Base-by-base conservation (phyloP, 2,888 invertebrate species). In the Emmelina monodactyla region DNA sequence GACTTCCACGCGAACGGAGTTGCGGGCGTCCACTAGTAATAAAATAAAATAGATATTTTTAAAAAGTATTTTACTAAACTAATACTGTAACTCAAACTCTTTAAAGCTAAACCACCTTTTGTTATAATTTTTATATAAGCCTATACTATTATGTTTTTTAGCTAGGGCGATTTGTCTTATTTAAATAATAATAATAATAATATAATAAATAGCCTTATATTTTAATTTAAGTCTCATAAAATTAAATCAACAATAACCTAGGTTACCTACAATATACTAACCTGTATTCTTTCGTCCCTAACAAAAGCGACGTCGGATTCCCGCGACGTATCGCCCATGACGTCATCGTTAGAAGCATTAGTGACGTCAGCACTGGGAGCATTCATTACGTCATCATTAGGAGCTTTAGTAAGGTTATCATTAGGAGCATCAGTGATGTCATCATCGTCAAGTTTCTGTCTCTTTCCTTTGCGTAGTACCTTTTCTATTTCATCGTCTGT, bases 401-500 rank as follows among this genome's bases (percentile, higher is more conserved):
- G 9, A 10, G 9, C 25, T 25, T 25, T 25, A 3, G 25, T 25
- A 25, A 7, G n/a, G 11, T 25, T 25, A 25, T 10, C 25, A 25
- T 25, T 11, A 14, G 32, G 15, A 28, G 31, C 14, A 14, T 19
- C 14, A 25, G 16, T 28, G 30, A 22, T 15, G 11, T 19, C 13
- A 14, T 16, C 22, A 13, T 29, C 22, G 10, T 34, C 25, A 2
- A 13, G 10, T 34, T 31, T 22, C 28, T 44, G 50, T 33, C 39
- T 53, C 40, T 61, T 61, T 42, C 58, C 52, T 22, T 54, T 47
- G 32, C 50, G 53, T 2, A 67, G 36, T 1, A 69, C 81, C 61
- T 62, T 71, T 46, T 84, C 78, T 32, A 86, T 82, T 55, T 85
- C 85, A 43, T 87, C 87, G 45, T 87, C 87, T 1, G 86, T 86